These are phyloP conservation scores for Drosophila subquinaria DNA, from an alignment of 2,888 invertebrate genomes.

Conservation along the genomic window DNA sequence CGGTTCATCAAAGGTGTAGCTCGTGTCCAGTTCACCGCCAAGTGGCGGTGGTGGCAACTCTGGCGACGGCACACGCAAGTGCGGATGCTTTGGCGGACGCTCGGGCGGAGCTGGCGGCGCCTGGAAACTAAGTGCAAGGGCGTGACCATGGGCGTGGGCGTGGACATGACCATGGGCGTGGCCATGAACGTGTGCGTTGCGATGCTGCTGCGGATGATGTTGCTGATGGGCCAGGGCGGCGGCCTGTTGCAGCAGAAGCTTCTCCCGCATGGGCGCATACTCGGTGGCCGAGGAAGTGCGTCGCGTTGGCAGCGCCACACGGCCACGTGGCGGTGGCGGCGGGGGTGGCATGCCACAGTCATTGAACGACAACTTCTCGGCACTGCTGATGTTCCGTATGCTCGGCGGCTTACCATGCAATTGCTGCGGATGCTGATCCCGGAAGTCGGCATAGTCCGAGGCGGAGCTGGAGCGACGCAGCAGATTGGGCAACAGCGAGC, in stretches of 20 bases:
- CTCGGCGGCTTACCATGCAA: constrained; percentile 67
- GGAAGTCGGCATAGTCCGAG: constrained; percentile 88
- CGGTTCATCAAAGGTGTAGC: constrained; percentile 84
- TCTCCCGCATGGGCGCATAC: constrained; percentile 86
- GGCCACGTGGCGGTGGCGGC: constrained; percentile 85
- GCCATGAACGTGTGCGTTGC: constrained; percentile 22
- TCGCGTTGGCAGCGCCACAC: constrained; percentile 71
- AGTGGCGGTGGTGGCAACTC: constrained; percentile 85
- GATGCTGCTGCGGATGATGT: constrained; percentile 83
- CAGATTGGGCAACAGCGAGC: constrained; percentile 83
- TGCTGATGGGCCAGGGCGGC: constrained; percentile 83
- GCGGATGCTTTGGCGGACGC: constrained; percentile 91
- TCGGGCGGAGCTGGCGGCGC: constrained; percentile 90
- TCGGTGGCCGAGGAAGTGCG: constrained; percentile 90
- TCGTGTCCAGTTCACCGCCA: constrained; percentile 77
- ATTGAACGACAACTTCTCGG: constrained; percentile 85
- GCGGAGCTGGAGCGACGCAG: constrained; percentile 88
- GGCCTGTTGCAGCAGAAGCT: constrained; percentile 82
- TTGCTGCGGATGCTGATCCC: constrained; percentile 80
- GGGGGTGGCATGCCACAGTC: constrained; percentile 85
- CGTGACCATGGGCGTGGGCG: constrained; percentile 1
- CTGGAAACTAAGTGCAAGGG: constrained; percentile 8
- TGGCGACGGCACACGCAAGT: constrained; percentile 86
- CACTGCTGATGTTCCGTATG: constrained; percentile 82
- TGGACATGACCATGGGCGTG: neutral